These are phyloP conservation scores for Setipinna tenuifilis DNA, from an alignment of 2,797 vertebrate species.

Conservation along the genomic window DNA sequence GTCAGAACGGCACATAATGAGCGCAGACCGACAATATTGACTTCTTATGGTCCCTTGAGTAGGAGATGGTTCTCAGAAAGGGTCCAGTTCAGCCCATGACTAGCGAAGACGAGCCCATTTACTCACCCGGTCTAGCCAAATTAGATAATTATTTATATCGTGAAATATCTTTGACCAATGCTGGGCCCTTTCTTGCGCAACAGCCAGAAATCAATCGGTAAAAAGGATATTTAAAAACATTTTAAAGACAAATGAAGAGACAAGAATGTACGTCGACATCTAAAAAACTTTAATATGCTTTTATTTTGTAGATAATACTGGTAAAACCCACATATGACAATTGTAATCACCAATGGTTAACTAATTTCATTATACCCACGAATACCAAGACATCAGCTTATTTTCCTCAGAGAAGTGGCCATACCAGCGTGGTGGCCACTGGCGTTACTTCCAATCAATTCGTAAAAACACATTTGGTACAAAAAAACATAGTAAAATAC, in stretches of 20 bases:
- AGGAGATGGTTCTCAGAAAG: background rate
- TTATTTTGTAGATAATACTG: slow-evolving; percentile 9
- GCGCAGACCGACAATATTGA: background rate
- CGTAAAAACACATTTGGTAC: background rate
- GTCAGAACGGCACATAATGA: background rate
- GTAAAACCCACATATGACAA: slow-evolving; percentile 8
- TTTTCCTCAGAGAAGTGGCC: background rate
- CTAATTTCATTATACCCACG: background rate
- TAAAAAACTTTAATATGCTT: background rate
- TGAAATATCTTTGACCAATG: background rate
- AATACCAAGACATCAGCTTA: background rate
- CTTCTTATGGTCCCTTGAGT: background rate
- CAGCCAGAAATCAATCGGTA: background rate
- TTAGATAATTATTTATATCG: background rate
- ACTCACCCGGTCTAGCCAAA: background rate
- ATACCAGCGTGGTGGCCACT: background rate
- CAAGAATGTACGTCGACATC: too few relatives aligned
- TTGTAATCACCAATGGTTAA: background rate
- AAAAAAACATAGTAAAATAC: slow-evolving; percentile 16
- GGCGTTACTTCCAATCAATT: background rate
- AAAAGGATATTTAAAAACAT: background rate
- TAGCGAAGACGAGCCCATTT: background rate
- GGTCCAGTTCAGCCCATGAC: background rate
- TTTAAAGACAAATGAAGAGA: too few relatives aligned
- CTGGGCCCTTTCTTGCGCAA: background rate